Base-by-base conservation (phyloP, 2,797 vertebrate species). In the Periophthalmus magnuspinnatus region DNA sequence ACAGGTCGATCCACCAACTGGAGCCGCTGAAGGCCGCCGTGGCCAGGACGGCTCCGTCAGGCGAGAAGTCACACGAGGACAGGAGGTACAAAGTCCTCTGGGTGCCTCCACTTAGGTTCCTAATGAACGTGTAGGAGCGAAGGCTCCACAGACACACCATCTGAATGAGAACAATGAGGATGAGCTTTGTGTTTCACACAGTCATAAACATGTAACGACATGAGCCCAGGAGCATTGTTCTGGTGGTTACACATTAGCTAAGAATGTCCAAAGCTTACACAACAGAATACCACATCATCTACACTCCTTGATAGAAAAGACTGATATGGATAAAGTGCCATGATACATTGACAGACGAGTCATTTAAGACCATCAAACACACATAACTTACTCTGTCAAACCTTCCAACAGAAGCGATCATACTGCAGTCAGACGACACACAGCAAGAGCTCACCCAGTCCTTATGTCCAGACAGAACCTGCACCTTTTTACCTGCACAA, bases 111-210 rank as follows among this genome's bases (percentile, higher is more conserved):
- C 82, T 86, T 32, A 99, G 93, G 89, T 94, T 95, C 83, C 94
- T 92, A 83, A 98, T 97, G 48, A 98, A 94, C 0, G 94, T 95
- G 75, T 96, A 99, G 0, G 97, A 97, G 1, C 94, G 89, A 81
- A 98, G 95, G 74, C 96, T 98, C 98, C 98, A 99, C 22, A 99
- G 90, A 78, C 96, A 94, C 0, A 96, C 97, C 95, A 98, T 93
- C 13, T 94, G 85, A 68, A 33, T 0, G 57, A 13, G 52, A 48
- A 0, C 9, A 65, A 6, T 32, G 16, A n/a, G 6, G 14, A 64
- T 64, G 38, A 63, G 38, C 5, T 45, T 28, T 64, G 61, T 17
- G 47, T 11, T 19, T 38, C 10, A 33, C 9, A 24, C 11, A 45
- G 5, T 48, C 16, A 45, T 28, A 50, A 50, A 52, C 24, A n/a